Conservation (phyloP, 2,113 vertebrate species). For the Acrocephalus kingi region DNA sequence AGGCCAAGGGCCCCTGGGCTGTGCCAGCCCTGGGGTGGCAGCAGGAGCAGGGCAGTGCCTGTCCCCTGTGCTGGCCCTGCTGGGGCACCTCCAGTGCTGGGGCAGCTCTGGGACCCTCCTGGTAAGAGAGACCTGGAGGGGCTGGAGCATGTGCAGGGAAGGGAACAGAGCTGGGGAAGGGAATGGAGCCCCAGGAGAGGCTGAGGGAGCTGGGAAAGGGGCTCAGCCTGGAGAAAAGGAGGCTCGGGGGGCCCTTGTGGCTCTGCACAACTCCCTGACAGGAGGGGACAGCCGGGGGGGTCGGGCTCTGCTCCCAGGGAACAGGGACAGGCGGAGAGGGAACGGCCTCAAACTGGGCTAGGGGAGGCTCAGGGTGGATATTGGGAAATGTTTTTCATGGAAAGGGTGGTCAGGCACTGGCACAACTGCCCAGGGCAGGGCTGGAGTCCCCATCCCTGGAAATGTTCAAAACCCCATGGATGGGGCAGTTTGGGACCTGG, state of each 20-base stretch:
- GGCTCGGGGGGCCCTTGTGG: not conserved
- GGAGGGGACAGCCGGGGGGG: not conserved
- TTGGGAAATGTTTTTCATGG: accelerated
- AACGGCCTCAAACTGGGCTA: not conserved
- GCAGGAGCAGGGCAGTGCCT: not conserved
- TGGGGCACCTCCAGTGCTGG: no score
- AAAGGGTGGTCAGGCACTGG: accelerated
- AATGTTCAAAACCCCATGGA: not conserved
- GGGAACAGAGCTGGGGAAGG: not conserved
- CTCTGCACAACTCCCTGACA: not conserved
- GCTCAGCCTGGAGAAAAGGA: not conserved
- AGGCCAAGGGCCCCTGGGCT: accelerated
- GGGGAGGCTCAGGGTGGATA: accelerated
- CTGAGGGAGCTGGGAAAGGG: not conserved
- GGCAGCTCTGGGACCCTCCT: no score
- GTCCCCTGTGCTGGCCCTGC: not conserved
- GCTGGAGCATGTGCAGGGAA: not conserved
- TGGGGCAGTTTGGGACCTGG: not conserved
- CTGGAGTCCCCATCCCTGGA: not conserved
- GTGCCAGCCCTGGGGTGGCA: not conserved
- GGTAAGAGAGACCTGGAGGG: not conserved
- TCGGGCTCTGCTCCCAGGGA: not conserved
- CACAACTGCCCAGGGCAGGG: not conserved
- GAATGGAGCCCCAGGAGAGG: not conserved
- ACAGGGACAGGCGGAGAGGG: not conserved